Percentiles rank a stretch among this genome's conserved stretches.
Conservation (phyloP, 1,140 invertebrate species). For the Zelostemma sp. region DNA sequence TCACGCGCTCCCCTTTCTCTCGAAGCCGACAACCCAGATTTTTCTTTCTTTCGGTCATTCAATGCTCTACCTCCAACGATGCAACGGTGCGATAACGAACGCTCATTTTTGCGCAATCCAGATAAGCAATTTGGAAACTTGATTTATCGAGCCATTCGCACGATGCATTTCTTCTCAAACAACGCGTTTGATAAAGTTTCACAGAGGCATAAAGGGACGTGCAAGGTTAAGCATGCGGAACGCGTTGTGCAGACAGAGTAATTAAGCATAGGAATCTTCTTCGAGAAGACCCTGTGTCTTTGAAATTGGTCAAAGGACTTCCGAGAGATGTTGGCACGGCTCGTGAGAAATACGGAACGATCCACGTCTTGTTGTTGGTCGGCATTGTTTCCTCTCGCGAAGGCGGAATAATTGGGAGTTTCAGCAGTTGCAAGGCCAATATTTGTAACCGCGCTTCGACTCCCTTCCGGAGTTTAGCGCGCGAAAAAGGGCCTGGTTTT, state of each 20-base stretch:
- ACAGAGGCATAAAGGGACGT: not conserved
- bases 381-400: constrained; percentile 33
- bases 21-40: not conserved
- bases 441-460: constrained; percentile 43
- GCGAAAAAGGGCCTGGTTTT: too few species aligned
- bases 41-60: not conserved
- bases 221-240: not conserved
- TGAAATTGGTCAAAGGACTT: constrained; percentile 27
- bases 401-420: constrained; percentile 45
- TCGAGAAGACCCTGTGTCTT: constrained; percentile 7
- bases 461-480: constrained; percentile 23
- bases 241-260: constrained; percentile 9
- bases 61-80: not conserved
- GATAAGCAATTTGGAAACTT: not conserved
- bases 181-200: not conserved
- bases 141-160: not conserved
- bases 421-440: constrained; percentile 34
- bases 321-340: constrained; percentile 15
- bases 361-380: constrained; percentile 16
- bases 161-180: too few species aligned
- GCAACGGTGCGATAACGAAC: not conserved
- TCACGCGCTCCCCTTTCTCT: not conserved
- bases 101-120: not conserved
- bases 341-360: constrained; percentile 11
- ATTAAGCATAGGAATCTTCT: constrained; percentile 19